Evolutionary conservation across 2,113 vertebrate genomes (phyloP), one percentile per base, ranked within the genome.

Genomic region (Ifrita kowaldi): DNA sequence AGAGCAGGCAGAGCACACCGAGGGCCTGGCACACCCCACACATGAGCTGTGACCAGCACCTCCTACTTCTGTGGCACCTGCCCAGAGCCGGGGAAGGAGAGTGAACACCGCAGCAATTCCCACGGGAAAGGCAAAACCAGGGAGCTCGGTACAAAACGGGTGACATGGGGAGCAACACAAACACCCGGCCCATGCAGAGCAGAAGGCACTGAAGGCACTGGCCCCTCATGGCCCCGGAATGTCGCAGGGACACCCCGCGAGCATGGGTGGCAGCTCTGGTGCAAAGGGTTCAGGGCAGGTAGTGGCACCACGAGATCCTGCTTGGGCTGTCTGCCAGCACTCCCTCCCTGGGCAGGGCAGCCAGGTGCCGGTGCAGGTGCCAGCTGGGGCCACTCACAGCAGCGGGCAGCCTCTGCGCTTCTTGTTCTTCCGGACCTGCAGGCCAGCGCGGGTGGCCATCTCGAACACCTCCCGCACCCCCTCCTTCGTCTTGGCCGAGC

Each of bases 401-500:
- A 99, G 98, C 60, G 98, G 98, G 95, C 99, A 99, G 84, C 97
- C 98, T 5, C 97, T 90, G 97, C 98, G 98, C 98, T 98, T 98
- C 98, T 98, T 99, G 70, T 98, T 99, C 98, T 99, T 99, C 50
- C 99, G 98, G 42, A 99, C 99, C 97, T 99, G 99, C 96, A 99
- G 98, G 7, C 99, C 99, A 0, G 99, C 99, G 2, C 99, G 98
- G 32, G 99, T 99, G 91, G 99, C 99, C 99, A 99, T 99, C 97
- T 99, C 99, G 1, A 99, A 99, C 69, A 99, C 99, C 94, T 99
- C 99, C 94, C 99, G 98, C 89, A 99, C 99, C 0, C 99, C 99
- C 7, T 99, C 99, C 97, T 99, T 99, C 16, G 99, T 99, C 98
- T 99, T 99, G 98, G 99, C 99, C 0, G 99, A 99, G 96, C 99